These are phyloP conservation scores for Anolis apletophallus DNA, from an alignment of 2,797 vertebrate genomes.

Conservation along the genomic window DNA sequence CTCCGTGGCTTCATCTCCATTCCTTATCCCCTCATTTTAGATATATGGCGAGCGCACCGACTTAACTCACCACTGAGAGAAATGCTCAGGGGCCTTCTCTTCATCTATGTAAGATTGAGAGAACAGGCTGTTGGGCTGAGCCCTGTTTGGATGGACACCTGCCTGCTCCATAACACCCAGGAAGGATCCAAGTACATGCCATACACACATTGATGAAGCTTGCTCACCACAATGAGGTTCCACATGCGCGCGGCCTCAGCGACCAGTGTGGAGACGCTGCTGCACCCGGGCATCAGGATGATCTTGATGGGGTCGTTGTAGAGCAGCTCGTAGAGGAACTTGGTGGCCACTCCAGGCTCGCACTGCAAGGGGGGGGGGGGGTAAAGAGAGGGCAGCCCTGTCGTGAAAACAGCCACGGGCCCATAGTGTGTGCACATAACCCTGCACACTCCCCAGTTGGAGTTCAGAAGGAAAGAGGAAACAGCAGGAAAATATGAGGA, in stretches of 20 bases:
- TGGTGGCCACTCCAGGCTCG: constrained; percentile 88
- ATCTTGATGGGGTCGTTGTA: constrained; percentile 92
- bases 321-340: constrained; percentile 88
- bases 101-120: background rate
- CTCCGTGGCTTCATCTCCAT: background rate
- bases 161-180: background rate
- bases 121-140: background rate
- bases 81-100: background rate
- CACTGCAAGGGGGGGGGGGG: constrained; percentile 68
- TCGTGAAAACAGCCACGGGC: background rate
- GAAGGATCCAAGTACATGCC: background rate
- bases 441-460: background rate
- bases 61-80: background rate
- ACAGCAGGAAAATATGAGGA: background rate
- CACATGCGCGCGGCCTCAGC: constrained; percentile 91
- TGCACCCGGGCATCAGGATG: constrained; percentile 91
- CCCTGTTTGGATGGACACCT: background rate
- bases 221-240: constrained; percentile 88
- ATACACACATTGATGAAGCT: background rate
- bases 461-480: background rate
- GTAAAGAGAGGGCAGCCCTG: background rate
- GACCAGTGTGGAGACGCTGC: constrained; percentile 90
- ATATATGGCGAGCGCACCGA: too few relatives aligned
- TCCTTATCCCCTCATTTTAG: background rate
- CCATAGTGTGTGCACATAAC: too few relatives aligned